Evolutionary conservation across 2,113 vertebrate species (phyloP).

Genomic region (Rhagologus leucostigma): DNA sequence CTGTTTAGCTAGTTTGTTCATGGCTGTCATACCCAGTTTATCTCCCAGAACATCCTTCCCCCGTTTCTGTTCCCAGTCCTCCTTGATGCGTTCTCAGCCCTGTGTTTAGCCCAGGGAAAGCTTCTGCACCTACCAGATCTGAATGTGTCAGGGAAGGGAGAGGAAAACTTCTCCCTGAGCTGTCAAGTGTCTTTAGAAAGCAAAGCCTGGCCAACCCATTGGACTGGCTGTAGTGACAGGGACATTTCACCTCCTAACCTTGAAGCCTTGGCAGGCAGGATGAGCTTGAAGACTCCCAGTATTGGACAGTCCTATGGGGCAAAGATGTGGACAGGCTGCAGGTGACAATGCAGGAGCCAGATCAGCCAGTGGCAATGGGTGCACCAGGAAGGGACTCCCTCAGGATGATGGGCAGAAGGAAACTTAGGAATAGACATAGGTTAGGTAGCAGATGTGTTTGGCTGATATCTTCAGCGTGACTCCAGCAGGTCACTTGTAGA

Average conservation of each 20-base stretch:
- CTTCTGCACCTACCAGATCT: not conserved
- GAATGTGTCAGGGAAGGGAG: not conserved
- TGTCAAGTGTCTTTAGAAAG: not conserved
- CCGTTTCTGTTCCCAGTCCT: not conserved
- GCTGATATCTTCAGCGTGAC: not conserved
- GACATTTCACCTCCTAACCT: not conserved
- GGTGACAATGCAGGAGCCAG: not conserved
- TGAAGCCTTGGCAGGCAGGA: not conserved
- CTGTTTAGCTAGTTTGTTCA: not conserved
- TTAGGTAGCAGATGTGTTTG: not conserved
- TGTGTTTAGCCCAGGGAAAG: not conserved
- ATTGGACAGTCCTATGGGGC: not conserved
- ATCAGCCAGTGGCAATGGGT: not conserved
- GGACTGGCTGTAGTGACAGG: not conserved
- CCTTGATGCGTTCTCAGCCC: not conserved
- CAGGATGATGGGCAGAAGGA: not conserved
- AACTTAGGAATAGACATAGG: accelerated
- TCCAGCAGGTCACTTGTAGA: not conserved
- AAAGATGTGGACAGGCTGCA: not conserved
- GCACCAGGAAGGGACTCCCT: not conserved
- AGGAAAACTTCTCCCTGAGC: not conserved
- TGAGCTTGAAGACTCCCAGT: not conserved
- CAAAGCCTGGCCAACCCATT: not conserved
- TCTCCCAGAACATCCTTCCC: not conserved
- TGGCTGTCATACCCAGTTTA: not conserved